Evolutionary conservation across 2,113 vertebrate species (phyloP).

Genomic region (Meles meles): DNA sequence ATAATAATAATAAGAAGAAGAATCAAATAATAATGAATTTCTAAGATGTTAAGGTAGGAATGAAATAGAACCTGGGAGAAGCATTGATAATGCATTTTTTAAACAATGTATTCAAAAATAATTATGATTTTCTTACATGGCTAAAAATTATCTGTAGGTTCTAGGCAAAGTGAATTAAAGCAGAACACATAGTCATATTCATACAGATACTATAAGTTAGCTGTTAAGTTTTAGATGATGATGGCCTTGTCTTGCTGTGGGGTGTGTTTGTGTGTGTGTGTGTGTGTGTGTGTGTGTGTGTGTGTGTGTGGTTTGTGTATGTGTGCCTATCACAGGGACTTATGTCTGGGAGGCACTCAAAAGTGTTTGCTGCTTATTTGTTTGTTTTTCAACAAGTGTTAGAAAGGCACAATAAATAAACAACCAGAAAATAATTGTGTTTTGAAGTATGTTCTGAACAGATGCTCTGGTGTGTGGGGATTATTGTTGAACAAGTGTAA

Average conservation of each 20-base stretch:
- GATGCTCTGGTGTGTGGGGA: not conserved
- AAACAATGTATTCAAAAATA: not conserved
- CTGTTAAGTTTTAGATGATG: not conserved
- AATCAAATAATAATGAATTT: not conserved
- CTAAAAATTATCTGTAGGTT: not conserved
- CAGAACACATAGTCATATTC: not conserved
- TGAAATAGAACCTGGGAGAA: not conserved
- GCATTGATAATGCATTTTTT: not conserved
- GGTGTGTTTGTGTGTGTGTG: too few relatives aligned
- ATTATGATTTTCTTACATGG: not conserved
- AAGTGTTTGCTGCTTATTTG: not conserved
- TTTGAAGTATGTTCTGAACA: not conserved
- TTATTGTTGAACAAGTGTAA: not conserved
- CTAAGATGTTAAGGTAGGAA: not conserved
- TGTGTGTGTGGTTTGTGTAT: not conserved
- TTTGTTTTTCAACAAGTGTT: not conserved
- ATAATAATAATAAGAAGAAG: not conserved
- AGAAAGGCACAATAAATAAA: not conserved
- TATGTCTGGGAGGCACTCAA: not conserved
- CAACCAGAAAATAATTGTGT: not conserved
- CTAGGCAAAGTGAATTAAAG: not conserved
- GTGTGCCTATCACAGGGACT: not conserved
- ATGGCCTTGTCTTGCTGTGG: not conserved
- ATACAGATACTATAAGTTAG: not conserved
- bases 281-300: not conserved